Base-by-base conservation (phyloP, 2,888 invertebrate species). In the Lepidochitona cinerea region DNA sequence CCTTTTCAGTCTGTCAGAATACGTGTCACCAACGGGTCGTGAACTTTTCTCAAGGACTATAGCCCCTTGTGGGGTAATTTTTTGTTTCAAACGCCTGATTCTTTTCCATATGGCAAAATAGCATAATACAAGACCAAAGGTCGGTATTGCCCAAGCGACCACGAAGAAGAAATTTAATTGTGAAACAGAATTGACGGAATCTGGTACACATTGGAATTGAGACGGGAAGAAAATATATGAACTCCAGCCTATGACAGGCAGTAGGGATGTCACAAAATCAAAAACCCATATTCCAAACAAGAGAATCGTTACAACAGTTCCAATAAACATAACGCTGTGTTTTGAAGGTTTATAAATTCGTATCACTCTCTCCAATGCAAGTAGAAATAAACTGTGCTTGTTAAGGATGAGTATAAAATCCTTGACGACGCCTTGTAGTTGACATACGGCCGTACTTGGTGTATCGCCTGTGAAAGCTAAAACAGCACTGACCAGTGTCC, bases 221-320 rank as follows among this genome's bases (percentile, higher is more conserved):
- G 73, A 70, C 1, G 74, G 36, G 41, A 79, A 81, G 73, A 78
- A 85, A 7, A 68, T 59, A 5, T 77, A 52, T 33, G 74, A 67
- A 36, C 84, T 83, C 83, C 84, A 86, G 18, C 83, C 83, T 73
- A 82, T 79, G 9, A 81, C 29, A 3, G 85, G 81, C 68, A 83
- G 82, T 3, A 83, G 52, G 7, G 85, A 81, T 32, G 84, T 76
- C 6, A 81, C 74, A 7, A 71, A 75, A 65, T 83, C 83, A 54
- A 85, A 80, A 1, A 84, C 23, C 77, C 82, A 83, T 7, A 85
- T 4, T 0, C 77, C 73, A 5, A 66, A 54, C 6, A 86, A 59
- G 36, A 84, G 68, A 32, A 85, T 64, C 0, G 81, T 41, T 4
- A 79, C 75, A 18, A 83, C 80, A 0, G 76, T 71, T 36, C 81